Conservation (phyloP, 2,888 invertebrate genomes). For the Disparrhopalites patrizii region DNA sequence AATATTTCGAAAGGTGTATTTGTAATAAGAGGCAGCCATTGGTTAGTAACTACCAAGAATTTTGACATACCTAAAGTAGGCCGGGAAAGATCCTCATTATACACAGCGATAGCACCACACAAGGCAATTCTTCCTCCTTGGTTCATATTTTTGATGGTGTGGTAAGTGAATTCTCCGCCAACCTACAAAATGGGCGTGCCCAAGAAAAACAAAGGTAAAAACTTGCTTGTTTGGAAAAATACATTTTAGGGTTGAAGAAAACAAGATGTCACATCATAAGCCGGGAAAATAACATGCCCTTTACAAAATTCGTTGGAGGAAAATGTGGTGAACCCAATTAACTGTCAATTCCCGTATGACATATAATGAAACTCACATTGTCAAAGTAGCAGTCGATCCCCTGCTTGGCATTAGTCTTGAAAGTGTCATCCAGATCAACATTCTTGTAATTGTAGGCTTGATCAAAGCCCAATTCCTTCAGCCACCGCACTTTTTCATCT, state of each 20-base stretch:
- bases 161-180: conserved; percentile 62
- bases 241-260: too few relatives aligned
- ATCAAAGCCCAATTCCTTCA: conserved; percentile 65
- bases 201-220: neutral
- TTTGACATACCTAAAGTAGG: conserved; percentile 7
- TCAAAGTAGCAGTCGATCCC: conserved; percentile 74
- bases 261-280: too few relatives aligned
- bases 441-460: conserved; percentile 69
- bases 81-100: conserved; percentile 54
- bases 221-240: neutral
- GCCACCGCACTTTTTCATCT: conserved; percentile 67
- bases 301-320: neutral
- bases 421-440: conserved; percentile 55
- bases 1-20: too few relatives aligned
- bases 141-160: conserved; percentile 62
- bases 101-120: conserved; percentile 64
- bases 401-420: conserved; percentile 62
- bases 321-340: too few relatives aligned
- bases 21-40: neutral
- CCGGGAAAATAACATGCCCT: too few relatives aligned
- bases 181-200: conserved; percentile 55
- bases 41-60: neutral
- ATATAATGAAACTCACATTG: conserved; percentile 57
- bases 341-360: too few relatives aligned
- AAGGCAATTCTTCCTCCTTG: conserved; percentile 60